phyloP scores from a whole-genome alignment of 2,113 vertebrate genomes.

The Narcine bancroftii region DNA sequence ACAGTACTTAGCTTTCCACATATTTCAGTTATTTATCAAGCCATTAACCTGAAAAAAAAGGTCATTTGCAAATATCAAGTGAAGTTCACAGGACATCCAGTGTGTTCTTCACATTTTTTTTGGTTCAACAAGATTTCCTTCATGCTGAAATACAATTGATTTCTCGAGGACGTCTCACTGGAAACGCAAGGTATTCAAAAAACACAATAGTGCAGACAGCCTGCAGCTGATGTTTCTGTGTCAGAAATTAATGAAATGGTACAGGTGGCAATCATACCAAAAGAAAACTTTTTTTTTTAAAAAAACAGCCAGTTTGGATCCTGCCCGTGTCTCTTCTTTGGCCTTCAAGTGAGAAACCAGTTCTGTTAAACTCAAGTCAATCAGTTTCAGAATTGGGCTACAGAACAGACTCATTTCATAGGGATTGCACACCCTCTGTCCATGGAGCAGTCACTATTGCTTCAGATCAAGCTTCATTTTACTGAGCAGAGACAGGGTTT shows the following conservation, averaged over 20 bases:
- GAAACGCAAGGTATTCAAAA: neutral
- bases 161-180: neutral
- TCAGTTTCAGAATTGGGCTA: neutral
- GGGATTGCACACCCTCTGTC: neutral
- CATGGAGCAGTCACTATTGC: constrained; percentile 21
- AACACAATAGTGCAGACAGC: neutral
- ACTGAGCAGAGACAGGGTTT: neutral
- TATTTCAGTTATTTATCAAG: neutral
- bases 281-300: neutral
- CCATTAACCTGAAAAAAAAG: neutral
- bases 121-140: neutral
- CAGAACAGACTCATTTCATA: neutral
- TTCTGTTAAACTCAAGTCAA: neutral
- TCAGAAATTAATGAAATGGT: neutral
- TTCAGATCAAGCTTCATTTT: constrained; percentile 26
- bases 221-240: neutral
- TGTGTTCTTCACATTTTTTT: constrained; percentile 13
- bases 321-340: neutral
- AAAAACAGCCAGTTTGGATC: neutral
- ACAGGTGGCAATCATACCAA: neutral
- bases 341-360: constrained; percentile 23
- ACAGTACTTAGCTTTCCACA: constrained; percentile 32
- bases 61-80: neutral
- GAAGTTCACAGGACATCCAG: constrained; percentile 28
- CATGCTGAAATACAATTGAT: neutral